Conservation (phyloP, 2,113 vertebrate genomes). For the Thamnophis sirtalis region DNA sequence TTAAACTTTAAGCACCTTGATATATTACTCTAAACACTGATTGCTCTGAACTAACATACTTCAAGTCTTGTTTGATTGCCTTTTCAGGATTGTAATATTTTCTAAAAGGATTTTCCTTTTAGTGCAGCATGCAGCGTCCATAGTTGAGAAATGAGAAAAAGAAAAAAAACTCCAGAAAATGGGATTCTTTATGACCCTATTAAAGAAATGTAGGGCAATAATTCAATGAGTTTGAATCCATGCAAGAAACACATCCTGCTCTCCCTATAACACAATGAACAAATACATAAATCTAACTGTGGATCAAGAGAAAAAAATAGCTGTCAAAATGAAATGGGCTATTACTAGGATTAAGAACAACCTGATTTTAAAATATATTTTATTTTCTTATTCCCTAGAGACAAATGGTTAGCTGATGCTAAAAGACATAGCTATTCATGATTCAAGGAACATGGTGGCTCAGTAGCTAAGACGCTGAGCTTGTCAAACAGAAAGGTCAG, state of each 20-base stretch:
- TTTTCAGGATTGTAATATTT: slow-evolving; percentile 42
- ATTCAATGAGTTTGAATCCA: slow-evolving; percentile 49
- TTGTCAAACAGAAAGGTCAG: too few species aligned
- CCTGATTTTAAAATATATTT: slow-evolving; percentile 9
- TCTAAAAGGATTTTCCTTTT: slow-evolving; percentile 43
- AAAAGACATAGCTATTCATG: neutral
- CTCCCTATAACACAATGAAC: slow-evolving; percentile 36
- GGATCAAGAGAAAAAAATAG: slow-evolving; percentile 35
- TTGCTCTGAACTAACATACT: slow-evolving; percentile 51
- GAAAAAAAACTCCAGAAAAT: slow-evolving; percentile 14
- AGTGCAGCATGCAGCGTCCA: neutral
- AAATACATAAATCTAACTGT: slow-evolving; percentile 37
- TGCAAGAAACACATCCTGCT: slow-evolving; percentile 46
- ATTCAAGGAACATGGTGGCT: neutral
- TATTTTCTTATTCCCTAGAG: neutral
- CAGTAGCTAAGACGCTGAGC: too few species aligned
- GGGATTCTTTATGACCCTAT: slow-evolving; percentile 42
- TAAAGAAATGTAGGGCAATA: slow-evolving; percentile 48
- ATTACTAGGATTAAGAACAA: slow-evolving; percentile 32
- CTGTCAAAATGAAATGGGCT: neutral
- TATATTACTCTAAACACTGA: slow-evolving; percentile 31
- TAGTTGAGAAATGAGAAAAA: slow-evolving; percentile 27
- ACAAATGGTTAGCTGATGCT: neutral
- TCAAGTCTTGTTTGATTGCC: slow-evolving; percentile 41
- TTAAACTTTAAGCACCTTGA: slow-evolving; percentile 30